Base-by-base conservation (phyloP, 1,140 invertebrate species). In the Lucilia cuprina region DNA sequence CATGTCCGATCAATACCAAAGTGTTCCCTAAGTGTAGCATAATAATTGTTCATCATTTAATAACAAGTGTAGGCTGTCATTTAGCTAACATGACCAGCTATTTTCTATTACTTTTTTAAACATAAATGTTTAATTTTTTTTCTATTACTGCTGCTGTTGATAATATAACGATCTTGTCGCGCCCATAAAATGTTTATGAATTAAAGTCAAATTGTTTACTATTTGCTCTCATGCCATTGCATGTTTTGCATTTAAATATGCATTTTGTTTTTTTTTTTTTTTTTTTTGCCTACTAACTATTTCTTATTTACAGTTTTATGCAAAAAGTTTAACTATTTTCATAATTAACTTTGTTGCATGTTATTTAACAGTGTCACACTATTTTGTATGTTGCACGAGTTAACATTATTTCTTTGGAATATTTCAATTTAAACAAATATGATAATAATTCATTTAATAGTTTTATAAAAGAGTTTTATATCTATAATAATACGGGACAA, bases 101-200 rank as follows among this genome's bases (percentile, higher is more conserved):
- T 30, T 2, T 41, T 41, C 41, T 41, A 2, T 41, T 41, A 41
- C 0, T 41, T 41, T 2, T 10, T 41, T 41, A 41, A 3, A 41
- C 41, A 41, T 41, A 41, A 41, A 41, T 41, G 41, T 41, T 41
- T 41, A 41, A 41, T 41, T 74, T 74, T 74, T 74, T 19, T 74
- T 1, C 25, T 30, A 30, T 30, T 74, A 19, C 19, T 74, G 19
- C 9, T 74, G 10, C 8, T 74, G 14, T 21, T 74, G 65, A 10
- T 74, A 74, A 21, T 74, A 21, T 74, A 13, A 30, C 34, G 14
- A 77, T 77, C 34, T n/a, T 77, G 74, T 77, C 74, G 74, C 74
- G 35, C 74, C 74, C 74, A 77, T 77, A 77, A 41, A 77, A 77
- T 77, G 74, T 30, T 77, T 77, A 77, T 77, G 74, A 77, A 77